phyloP scores from a whole-genome alignment of 2,888 invertebrate genomes.

The Allacma fusca region DNA sequence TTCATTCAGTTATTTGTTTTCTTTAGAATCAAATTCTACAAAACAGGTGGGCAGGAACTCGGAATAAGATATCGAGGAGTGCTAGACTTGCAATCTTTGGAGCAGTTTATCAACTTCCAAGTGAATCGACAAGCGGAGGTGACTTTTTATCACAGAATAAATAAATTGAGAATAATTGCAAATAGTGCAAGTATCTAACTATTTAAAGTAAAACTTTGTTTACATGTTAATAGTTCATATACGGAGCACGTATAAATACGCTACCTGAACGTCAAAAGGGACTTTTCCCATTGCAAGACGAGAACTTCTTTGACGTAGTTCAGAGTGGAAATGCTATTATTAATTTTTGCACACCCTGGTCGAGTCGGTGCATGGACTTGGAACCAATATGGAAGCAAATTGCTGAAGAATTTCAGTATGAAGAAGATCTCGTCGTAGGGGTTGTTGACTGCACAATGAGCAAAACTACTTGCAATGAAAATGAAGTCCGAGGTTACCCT shows the following conservation, averaged over 20 bases:
- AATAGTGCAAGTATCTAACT: no score
- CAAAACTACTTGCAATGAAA: slow-evolving; percentile 77
- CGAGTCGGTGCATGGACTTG: slow-evolving; percentile 70
- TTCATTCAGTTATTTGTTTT: background rate
- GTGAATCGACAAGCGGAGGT: slow-evolving; percentile 55
- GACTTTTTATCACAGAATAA: no score
- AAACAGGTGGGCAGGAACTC: slow-evolving; percentile 52
- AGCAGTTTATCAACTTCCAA: slow-evolving; percentile 58
- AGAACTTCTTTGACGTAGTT: slow-evolving; percentile 77
- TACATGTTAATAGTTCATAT: slow-evolving; percentile 48
- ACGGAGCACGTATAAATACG: slow-evolving; percentile 61
- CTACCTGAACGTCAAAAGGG: slow-evolving; percentile 72
- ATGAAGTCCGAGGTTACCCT: slow-evolving; percentile 87
- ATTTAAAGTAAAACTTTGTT: background rate
- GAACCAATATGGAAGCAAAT: slow-evolving; percentile 86
- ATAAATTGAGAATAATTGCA: no score
- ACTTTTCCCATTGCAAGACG: slow-evolving; percentile 77
- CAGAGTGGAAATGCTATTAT: slow-evolving; percentile 82
- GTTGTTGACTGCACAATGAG: slow-evolving; percentile 87
- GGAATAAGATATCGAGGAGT: slow-evolving; percentile 56
- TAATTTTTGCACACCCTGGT: slow-evolving; percentile 94
- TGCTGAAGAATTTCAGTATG: slow-evolving; percentile 71
- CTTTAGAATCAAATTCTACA: slow-evolving; percentile 57
- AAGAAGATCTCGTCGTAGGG: slow-evolving; percentile 73
- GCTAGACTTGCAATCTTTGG: slow-evolving; percentile 54